Percentiles rank a stretch among this genome's conserved stretches.
phyloP scores from a whole-genome alignment of 2,113 vertebrate genomes.

The Pavo muticus region DNA sequence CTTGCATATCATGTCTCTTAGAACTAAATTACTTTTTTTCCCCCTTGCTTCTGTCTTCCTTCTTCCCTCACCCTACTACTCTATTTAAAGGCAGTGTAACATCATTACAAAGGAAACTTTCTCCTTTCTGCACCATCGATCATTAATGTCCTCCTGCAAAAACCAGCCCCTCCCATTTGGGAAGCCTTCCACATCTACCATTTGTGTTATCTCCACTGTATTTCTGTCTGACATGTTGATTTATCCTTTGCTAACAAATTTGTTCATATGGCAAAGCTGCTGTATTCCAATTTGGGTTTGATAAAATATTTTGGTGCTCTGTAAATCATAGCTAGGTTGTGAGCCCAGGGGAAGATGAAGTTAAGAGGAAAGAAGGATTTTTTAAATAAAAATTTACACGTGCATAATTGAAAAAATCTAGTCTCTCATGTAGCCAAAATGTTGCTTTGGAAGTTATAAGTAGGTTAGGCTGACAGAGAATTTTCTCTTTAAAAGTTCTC shows the following conservation, averaged over 20 bases:
- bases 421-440: not conserved
- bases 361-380: not conserved
- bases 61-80: not conserved
- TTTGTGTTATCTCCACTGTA: conserved; percentile 54
- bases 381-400: not conserved
- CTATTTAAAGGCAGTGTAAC: conserved; percentile 30
- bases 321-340: conserved; percentile 7
- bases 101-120: conserved; percentile 41
- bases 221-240: conserved; percentile 65
- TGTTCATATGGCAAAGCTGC: conserved; percentile 22
- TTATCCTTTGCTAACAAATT: conserved; percentile 70
- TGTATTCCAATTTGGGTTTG: conserved; percentile 37
- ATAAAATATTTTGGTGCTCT: conserved; percentile 41
- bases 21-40: not conserved
- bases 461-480: not conserved
- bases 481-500: not conserved
- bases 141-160: not conserved
- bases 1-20: not conserved
- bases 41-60: not conserved
- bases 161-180: not conserved
- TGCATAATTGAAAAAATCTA: not conserved
- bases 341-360: not conserved
- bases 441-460: not conserved
- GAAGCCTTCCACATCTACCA: conserved; percentile 42
- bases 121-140: conserved; percentile 48